A percentile compares a stretch with the other conserved stretches of the same genome.
Evolutionary conservation across 2,888 invertebrate genomes (phyloP).

Genomic region (Drosophila flavopinicola): DNA sequence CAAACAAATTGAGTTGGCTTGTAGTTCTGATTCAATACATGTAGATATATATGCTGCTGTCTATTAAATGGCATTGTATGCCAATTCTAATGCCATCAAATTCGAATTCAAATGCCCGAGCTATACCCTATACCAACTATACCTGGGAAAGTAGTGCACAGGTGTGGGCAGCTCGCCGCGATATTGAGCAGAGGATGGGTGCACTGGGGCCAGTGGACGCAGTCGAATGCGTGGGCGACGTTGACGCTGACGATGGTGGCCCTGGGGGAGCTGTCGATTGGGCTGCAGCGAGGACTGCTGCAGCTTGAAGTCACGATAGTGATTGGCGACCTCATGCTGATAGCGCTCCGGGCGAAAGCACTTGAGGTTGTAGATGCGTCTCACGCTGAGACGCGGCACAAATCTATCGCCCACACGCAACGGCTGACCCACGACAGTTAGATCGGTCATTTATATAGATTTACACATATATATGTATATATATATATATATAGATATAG

Average conservation of each 20-base stretch:
- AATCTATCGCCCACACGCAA: constrained; percentile 53
- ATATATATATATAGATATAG: background rate
- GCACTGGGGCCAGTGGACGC: constrained; percentile 33
- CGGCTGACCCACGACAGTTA: constrained; percentile 61
- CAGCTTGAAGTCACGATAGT: constrained; percentile 81
- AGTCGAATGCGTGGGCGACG: constrained; percentile 34
- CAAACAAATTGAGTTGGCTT: too few relatives aligned
- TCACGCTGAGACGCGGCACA: constrained; percentile 62
- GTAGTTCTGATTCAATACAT: too few relatives aligned
- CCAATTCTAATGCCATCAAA: too few relatives aligned
- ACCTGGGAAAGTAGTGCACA: constrained; percentile 80
- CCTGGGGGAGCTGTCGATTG: constrained; percentile 28
- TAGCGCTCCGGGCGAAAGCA: constrained; percentile 62
- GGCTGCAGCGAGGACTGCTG: constrained; percentile 37
- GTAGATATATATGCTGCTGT: too few relatives aligned
- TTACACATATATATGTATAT: background rate
- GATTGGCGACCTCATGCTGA: constrained; percentile 82
- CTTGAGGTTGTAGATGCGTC: constrained; percentile 66
- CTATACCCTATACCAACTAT: constrained; percentile 2
- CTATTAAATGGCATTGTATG: too few relatives aligned
- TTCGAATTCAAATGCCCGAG: background rate
- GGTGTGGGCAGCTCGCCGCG: constrained; percentile 71
- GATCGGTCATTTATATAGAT: constrained; percentile 39
- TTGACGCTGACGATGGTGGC: constrained; percentile 33
- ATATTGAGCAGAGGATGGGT: constrained; percentile 45